These are phyloP conservation scores for Tetragnatha versicolor DNA, from an alignment of 1,140 invertebrate genomes.

Conservation along the genomic window DNA sequence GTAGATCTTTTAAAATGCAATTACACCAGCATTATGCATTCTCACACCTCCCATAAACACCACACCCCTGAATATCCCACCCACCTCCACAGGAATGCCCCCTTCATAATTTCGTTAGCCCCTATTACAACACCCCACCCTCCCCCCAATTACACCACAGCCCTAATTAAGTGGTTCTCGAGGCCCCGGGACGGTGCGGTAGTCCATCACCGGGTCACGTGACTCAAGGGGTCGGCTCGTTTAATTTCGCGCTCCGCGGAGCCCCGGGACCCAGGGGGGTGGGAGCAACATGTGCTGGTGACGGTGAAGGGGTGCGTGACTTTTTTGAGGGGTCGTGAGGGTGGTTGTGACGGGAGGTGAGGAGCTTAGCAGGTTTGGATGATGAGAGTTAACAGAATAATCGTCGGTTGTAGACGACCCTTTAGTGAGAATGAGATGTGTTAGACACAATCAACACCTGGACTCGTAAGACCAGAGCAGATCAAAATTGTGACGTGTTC, in stretches of 20 bases:
- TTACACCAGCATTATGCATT: too few relatives aligned
- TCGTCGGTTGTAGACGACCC: too few relatives aligned
- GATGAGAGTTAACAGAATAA: too few relatives aligned
- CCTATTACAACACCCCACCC: background rate
- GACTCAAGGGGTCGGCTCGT: conserved; percentile 48
- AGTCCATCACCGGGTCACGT: conserved; percentile 40
- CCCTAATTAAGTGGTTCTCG: background rate
- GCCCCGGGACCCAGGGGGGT: background rate
- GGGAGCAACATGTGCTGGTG: conserved; percentile 25
- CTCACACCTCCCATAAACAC: too few relatives aligned
- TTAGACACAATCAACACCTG: too few relatives aligned
- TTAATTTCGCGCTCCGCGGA: conserved; percentile 50
- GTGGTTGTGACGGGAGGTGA: too few relatives aligned
- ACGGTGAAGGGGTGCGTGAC: too few relatives aligned
- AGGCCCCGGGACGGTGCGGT: conserved; percentile 1
- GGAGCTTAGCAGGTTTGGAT: too few relatives aligned
- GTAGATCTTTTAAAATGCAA: too few relatives aligned
- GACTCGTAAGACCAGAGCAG: too few relatives aligned
- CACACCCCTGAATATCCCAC: background rate
- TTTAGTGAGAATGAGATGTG: too few relatives aligned
- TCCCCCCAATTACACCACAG: background rate
- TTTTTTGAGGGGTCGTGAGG: background rate
- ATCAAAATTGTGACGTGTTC: too few relatives aligned
- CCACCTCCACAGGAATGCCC: background rate
- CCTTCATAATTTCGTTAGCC: background rate